phyloP scores from a whole-genome alignment of 2,888 invertebrate genomes.

The Anthrax anthrax region DNA sequence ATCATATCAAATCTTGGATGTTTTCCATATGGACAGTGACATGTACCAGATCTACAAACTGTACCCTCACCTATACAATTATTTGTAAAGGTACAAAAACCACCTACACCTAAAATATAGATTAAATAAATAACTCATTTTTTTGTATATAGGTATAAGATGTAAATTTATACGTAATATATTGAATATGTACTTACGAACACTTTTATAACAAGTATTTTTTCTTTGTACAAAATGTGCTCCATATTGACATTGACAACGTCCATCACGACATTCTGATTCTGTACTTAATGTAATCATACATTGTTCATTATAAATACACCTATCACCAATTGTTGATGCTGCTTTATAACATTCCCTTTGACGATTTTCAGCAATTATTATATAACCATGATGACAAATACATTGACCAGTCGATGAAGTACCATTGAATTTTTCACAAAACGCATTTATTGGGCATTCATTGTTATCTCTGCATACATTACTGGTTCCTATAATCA shows the following conservation, averaged over 20 bases:
- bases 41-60: conserved; percentile 26
- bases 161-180: no score
- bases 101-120: conserved; percentile 21
- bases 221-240: conserved; percentile 24
- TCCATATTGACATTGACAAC: conserved; percentile 26
- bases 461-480: conserved; percentile 12
- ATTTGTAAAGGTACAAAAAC: conserved; percentile 23
- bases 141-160: neutral
- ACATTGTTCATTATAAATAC: conserved; percentile 28
- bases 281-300: conserved; percentile 24
- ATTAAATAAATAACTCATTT: neutral
- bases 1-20: conserved; percentile 24
- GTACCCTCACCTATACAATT: conserved; percentile 27
- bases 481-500: conserved; percentile 15
- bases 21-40: conserved; percentile 24
- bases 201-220: conserved; percentile 28
- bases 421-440: conserved; percentile 14
- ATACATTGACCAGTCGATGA: conserved; percentile 14
- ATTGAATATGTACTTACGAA: conserved; percentile 19
- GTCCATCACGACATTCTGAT: conserved; percentile 25
- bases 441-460: conserved; percentile 14
- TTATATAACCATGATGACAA: conserved; percentile 17
- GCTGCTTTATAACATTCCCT: conserved; percentile 21
- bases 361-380: conserved; percentile 11
- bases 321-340: conserved; percentile 23